These are phyloP conservation scores for Chrysolina americana DNA, from an alignment of 2,888 invertebrate species.

Conservation along the genomic window DNA sequence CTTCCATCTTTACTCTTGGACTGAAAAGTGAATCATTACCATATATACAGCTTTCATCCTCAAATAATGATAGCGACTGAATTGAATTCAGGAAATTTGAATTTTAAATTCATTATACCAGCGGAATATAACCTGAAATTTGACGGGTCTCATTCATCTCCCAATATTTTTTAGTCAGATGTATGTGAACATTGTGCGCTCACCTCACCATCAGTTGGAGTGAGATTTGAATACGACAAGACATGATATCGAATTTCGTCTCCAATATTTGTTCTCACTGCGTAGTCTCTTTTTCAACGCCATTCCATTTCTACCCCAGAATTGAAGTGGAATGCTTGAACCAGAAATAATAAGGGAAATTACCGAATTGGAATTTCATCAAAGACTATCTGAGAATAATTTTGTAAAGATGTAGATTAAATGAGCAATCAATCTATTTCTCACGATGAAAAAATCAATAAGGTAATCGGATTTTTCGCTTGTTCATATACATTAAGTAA, in stretches of 20 bases:
- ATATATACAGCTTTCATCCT: conserved; percentile 10
- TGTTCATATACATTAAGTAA: too few species aligned
- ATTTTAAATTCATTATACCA: conserved; percentile 25
- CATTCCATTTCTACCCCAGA: too few species aligned
- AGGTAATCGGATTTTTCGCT: too few species aligned
- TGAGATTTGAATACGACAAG: conserved; percentile 7
- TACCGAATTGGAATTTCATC: too few species aligned
- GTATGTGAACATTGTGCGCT: conserved; percentile 39
- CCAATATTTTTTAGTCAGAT: conserved; percentile 32
- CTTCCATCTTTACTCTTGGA: neutral
- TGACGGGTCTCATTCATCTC: conserved; percentile 38
- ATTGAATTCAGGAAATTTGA: conserved; percentile 24
- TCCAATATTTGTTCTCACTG: neutral
- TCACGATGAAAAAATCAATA: too few species aligned
- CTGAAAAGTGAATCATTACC: neutral
- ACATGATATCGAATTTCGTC: neutral
- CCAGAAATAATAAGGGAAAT: too few species aligned
- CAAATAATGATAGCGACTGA: conserved; percentile 19
- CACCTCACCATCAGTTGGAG: conserved; percentile 9
- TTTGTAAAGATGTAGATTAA: too few species aligned
- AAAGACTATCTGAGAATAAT: too few species aligned
- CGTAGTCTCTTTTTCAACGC: too few species aligned
- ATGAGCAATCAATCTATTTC: too few species aligned
- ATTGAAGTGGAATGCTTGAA: too few species aligned
- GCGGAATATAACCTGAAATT: conserved; percentile 30